Conservation (phyloP, 2,888 invertebrate genomes). For the Lepetodrilus schrolli region DNA sequence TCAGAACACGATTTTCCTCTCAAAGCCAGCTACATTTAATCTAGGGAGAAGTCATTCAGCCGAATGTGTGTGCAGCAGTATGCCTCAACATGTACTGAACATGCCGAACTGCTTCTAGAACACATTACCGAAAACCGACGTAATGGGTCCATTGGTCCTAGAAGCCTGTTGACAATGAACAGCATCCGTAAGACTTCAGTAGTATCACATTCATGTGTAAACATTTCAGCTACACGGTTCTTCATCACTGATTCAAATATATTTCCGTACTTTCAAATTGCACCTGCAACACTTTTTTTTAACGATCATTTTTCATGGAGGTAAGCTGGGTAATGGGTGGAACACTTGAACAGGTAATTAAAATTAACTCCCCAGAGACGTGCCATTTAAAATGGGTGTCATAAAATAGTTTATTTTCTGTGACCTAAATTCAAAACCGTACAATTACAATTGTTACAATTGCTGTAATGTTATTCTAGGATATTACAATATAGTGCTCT, state of each 20-base stretch:
- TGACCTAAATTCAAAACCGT: no score
- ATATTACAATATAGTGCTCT: no score
- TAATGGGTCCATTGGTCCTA: not conserved
- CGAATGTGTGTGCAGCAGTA: no score
- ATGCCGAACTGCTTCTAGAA: not conserved
- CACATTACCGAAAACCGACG: not conserved
- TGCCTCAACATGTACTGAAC: not conserved
- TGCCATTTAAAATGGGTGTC: no score
- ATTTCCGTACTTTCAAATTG: not conserved
- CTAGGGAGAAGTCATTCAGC: not conserved
- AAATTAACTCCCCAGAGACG: no score
- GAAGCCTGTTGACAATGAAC: not conserved
- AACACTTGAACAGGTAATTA: no score
- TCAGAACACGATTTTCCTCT: not conserved
- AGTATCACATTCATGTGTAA: not conserved
- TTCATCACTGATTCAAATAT: not conserved
- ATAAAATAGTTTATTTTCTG: no score
- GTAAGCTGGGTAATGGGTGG: no score
- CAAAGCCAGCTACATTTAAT: not conserved
- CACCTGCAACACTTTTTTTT: not conserved
- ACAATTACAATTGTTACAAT: no score
- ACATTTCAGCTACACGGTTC: not conserved
- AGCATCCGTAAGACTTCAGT: not conserved
- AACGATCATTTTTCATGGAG: no score
- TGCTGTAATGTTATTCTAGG: no score